Base-by-base conservation (phyloP, 1,140 invertebrate genomes). In the Plutomurus gul region DNA sequence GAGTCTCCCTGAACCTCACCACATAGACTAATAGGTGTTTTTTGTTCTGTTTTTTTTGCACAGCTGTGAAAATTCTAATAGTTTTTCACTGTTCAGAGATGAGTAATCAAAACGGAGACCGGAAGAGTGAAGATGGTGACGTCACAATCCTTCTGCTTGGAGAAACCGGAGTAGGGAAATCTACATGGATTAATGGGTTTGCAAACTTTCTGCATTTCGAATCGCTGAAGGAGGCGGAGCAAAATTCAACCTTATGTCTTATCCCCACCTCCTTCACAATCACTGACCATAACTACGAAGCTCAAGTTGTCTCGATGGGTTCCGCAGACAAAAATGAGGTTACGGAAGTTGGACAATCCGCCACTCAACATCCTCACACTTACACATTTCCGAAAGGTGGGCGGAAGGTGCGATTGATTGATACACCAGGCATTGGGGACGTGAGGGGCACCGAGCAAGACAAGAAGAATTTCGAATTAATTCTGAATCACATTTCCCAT, bases 371-470 rank as follows among this genome's bases (percentile, higher is more conserved):
- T 4, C 33, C 56, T 3, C 47, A 60, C 10, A 2, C 33, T 10
- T 77, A 82, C 39, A 10, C 20, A 8, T 80, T 82, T 46, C 4
- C n/a, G 0, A 27, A 4, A 0, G 82, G 78, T 16, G 37, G 81
- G 11, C 7, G 4, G 10, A 46, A 11, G 25, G 18, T 85, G 16
- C 76, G 76, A 4, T 30, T 85, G 3, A 85, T 85, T 46, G 85
- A 85, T 51, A 84, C 84, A 10, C 85, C 85, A 7, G 85, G 85
- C 25, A 82, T 85, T 47, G 85, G 84, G 3, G 85, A 85, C 70
- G 65, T 75, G 1, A 70, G 83, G 18, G 84, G 85, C 8, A n/a
- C 78, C 5, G 77, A 84, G 0, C 60, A 83, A 30, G 85, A 85
- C 27, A 81, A 83, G 27, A 76, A 72, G 49, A 85, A 85, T 74